Evolutionary conservation across 1,140 invertebrate species (phyloP).

Genomic region (Neodiprion virginianus): DNA sequence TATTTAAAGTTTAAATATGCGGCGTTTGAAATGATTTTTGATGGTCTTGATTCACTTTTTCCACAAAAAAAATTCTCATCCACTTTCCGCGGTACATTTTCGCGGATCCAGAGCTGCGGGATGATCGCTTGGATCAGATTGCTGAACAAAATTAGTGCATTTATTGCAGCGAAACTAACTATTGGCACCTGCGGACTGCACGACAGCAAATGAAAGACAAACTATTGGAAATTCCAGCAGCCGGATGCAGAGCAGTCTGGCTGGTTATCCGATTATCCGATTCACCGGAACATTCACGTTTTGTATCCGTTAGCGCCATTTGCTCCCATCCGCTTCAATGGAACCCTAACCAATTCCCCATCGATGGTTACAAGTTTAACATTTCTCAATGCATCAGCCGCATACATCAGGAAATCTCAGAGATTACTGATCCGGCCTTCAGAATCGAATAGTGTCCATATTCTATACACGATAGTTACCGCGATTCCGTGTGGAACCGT

Average conservation of each 20-base stretch:
- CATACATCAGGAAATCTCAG: neutral
- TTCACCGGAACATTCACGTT: slow-evolving; percentile 55
- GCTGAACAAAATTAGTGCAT: slow-evolving; percentile 28
- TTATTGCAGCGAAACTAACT: too few species aligned
- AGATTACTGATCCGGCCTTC: too few species aligned
- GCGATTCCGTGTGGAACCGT: neutral
- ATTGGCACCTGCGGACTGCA: neutral
- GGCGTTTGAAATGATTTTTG: too few species aligned
- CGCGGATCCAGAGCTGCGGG: too few species aligned
- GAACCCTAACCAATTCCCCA: neutral
- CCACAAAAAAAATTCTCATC: too few species aligned
- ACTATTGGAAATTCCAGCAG: slow-evolving; percentile 54
- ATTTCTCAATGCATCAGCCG: neutral
- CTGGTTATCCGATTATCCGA: slow-evolving; percentile 59
- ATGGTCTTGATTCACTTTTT: too few species aligned
- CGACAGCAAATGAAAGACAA: slow-evolving; percentile 46
- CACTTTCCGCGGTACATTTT: too few species aligned
- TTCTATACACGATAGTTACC: neutral
- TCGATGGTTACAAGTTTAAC: neutral
- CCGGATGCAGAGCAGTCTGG: slow-evolving; percentile 57
- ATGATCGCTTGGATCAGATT: too few species aligned
- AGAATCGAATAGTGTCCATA: neutral
- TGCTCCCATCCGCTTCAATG: neutral
- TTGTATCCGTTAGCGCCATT: slow-evolving; percentile 3
- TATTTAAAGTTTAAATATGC: too few species aligned